A percentile compares a stretch with the other conserved stretches of the same genome.
These are phyloP conservation scores for Apomyelois bistriatella DNA, from an alignment of 2,888 invertebrate species.

Conservation along the genomic window DNA sequence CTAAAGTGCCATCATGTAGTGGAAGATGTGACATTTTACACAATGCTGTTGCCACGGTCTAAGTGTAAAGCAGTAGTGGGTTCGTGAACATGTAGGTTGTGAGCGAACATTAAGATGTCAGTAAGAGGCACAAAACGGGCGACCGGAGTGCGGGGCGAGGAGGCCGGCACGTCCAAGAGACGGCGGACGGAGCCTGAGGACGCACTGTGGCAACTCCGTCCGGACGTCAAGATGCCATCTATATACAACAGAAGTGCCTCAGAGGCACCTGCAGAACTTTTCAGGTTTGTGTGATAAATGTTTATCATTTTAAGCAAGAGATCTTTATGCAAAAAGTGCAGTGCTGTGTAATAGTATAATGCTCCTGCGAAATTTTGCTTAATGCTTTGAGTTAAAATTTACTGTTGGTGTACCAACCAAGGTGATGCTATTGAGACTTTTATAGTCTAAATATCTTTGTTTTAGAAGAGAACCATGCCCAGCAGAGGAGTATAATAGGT, in stretches of 20 bases:
- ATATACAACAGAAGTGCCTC: constrained; percentile 91
- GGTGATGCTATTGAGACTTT: too few relatives aligned
- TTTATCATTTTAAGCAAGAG: neutral
- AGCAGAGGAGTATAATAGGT: too few relatives aligned
- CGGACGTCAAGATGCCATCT: constrained; percentile 92
- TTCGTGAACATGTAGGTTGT: constrained; percentile 76
- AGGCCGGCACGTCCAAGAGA: constrained; percentile 65
- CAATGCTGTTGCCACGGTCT: constrained; percentile 71
- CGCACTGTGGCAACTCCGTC: constrained; percentile 88
- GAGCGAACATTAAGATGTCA: constrained; percentile 60
- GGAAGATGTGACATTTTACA: constrained; percentile 73
- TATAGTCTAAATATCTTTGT: too few relatives aligned
- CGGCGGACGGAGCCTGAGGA: constrained; percentile 70
- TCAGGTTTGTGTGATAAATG: constrained; percentile 76
- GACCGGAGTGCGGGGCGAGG: constrained; percentile 63
- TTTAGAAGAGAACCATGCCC: too few relatives aligned
- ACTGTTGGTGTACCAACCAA: neutral
- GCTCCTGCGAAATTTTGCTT: neutral
- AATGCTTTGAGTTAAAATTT: neutral
- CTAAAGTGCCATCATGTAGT: constrained; percentile 70
- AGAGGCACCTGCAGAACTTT: constrained; percentile 91
- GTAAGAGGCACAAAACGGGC: constrained; percentile 74
- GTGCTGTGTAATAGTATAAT: neutral
- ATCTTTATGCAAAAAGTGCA: neutral
- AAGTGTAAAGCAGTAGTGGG: constrained; percentile 70